Conservation (phyloP, 2,888 invertebrate species). For the Glyphotaelius pellucidus region DNA sequence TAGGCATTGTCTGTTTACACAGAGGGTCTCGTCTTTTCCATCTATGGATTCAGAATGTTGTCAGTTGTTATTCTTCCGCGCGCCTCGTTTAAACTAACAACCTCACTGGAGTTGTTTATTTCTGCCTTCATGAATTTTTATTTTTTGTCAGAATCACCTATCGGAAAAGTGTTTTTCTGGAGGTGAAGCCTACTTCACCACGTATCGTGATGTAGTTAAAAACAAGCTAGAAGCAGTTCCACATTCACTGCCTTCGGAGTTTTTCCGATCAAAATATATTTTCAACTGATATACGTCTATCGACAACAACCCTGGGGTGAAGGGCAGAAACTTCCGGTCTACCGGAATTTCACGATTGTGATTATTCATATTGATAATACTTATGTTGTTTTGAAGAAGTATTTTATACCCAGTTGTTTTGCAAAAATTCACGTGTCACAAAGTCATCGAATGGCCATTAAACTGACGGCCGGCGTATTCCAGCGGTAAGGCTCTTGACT, state of each 20-base stretch:
- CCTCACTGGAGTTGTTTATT: not conserved
- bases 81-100: constrained; percentile 37
- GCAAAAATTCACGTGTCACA: too few species aligned
- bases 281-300: not conserved
- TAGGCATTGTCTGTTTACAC: constrained; percentile 24
- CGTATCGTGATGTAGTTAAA: not conserved
- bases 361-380: not conserved
- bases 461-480: too few species aligned
- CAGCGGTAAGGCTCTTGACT: too few species aligned
- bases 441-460: too few species aligned
- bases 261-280: not conserved
- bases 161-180: not conserved
- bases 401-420: too few species aligned
- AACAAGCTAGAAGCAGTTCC: not conserved
- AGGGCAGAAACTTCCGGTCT: not conserved
- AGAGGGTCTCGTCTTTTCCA: constrained; percentile 29
- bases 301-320: too few species aligned
- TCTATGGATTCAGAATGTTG: not conserved
- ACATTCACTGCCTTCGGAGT: not conserved
- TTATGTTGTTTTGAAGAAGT: not conserved
- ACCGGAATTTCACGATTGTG: not conserved
- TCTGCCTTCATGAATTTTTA: not conserved
- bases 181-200: not conserved
- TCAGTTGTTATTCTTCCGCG: constrained; percentile 16
- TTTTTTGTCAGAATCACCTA: not conserved